Evolutionary conservation across 2,113 vertebrate genomes (phyloP).

Genomic region (Galemys pyrenaicus): DNA sequence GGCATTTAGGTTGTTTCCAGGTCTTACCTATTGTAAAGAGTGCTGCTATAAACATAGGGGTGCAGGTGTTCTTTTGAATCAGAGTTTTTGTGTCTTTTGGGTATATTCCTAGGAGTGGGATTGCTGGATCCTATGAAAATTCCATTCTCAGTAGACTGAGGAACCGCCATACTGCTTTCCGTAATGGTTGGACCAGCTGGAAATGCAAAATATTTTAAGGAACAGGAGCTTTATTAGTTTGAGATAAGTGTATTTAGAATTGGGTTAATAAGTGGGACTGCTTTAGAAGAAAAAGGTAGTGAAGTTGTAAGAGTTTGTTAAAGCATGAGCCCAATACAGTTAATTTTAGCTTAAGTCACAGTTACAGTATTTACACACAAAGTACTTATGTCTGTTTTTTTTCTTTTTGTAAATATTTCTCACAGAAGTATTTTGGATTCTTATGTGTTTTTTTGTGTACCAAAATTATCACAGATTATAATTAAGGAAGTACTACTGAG

Average conservation of each 20-base stretch:
- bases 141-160: no score
- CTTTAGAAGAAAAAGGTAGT: slow-evolving; percentile 50
- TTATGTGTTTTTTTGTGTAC: not conserved
- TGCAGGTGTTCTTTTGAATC: no score
- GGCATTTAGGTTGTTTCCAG: no score
- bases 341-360: slow-evolving; percentile 38
- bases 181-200: no score
- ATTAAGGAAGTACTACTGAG: not conserved
- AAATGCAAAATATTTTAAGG: slow-evolving; percentile 30
- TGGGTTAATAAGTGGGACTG: slow-evolving; percentile 45
- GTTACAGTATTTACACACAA: not conserved
- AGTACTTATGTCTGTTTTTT: not conserved
- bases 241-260: slow-evolving; percentile 35
- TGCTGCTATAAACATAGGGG: no score
- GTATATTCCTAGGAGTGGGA: no score
- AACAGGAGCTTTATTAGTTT: slow-evolving; percentile 49
- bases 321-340: slow-evolving; percentile 33
- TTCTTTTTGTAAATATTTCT: slow-evolving; percentile 33
- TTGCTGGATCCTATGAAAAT: no score
- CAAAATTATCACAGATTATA: slow-evolving; percentile 21
- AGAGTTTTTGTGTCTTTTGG: no score
- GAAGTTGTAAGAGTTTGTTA: slow-evolving; percentile 35
- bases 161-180: no score
- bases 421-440: not conserved
- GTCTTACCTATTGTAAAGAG: no score